Percentiles rank a stretch among this genome's conserved stretches.
Conservation (phyloP, 1,140 invertebrate genomes). For the Hycleus cichorii region DNA sequence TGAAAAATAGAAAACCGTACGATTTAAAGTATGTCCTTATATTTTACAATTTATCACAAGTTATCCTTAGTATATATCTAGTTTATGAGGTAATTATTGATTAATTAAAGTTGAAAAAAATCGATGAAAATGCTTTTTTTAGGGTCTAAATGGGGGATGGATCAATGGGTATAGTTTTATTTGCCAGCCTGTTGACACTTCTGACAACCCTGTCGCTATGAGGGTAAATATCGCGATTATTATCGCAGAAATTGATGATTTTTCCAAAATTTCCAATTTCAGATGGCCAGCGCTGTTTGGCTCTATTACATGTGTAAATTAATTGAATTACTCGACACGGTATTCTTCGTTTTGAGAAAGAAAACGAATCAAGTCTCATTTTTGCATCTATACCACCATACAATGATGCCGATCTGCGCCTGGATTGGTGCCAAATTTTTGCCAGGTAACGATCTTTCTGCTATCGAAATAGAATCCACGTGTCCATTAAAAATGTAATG, state of each 20-base stretch:
- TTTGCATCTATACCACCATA: slow-evolving; percentile 69
- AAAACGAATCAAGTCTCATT: slow-evolving; percentile 67
- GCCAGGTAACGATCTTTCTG: slow-evolving; percentile 41
- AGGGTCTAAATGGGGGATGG: slow-evolving; percentile 57
- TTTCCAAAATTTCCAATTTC: slow-evolving; percentile 13
- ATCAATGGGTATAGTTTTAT: slow-evolving; percentile 64
- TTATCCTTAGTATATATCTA: slow-evolving; percentile 63
- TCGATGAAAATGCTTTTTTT: slow-evolving; percentile 9
- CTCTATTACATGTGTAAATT: slow-evolving; percentile 56
- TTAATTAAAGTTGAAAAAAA: neutral
- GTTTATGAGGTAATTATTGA: slow-evolving; percentile 54
- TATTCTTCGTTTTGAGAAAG: slow-evolving; percentile 79
- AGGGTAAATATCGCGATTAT: slow-evolving; percentile 51
- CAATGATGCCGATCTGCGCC: slow-evolving; percentile 62
- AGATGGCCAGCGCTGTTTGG: slow-evolving; percentile 59
- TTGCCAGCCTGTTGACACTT: slow-evolving; percentile 81
- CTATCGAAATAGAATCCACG: too few species aligned
- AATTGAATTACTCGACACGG: slow-evolving; percentile 60
- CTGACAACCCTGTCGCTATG: slow-evolving; percentile 60
- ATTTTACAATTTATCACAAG: slow-evolving; percentile 74
- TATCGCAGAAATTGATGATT: neutral
- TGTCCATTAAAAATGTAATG: too few species aligned
- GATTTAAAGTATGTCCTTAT: slow-evolving; percentile 68
- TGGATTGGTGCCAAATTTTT: slow-evolving; percentile 82
- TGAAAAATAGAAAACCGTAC: slow-evolving; percentile 79